These are phyloP conservation scores for Gyrodactylus salaris DNA, from an alignment of 1,140 invertebrate genomes.

Conservation along the genomic window DNA sequence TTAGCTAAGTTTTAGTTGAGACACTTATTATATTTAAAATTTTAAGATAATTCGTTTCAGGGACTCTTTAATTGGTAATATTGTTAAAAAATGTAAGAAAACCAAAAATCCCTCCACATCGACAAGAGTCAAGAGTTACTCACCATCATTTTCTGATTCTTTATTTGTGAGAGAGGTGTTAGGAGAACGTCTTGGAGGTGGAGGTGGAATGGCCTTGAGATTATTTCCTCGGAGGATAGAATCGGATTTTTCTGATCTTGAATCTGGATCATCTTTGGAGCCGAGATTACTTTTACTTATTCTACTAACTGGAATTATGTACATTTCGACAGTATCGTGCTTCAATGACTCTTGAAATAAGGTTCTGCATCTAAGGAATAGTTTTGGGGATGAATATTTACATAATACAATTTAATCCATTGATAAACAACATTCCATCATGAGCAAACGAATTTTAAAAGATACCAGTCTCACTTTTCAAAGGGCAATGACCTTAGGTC, in stretches of 20 bases:
- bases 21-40: no score
- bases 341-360: background rate
- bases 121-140: no score
- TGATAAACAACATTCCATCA: no score
- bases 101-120: no score
- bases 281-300: background rate
- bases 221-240: no score
- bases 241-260: background rate
- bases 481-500: background rate
- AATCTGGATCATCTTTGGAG: background rate
- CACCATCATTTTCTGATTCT: background rate
- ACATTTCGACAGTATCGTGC: background rate
- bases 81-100: no score
- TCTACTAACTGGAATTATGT: background rate
- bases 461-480: slow-evolving; percentile 1
- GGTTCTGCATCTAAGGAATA: background rate
- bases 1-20: no score
- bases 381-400: no score
- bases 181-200: slow-evolving; percentile 2
- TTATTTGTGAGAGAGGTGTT: background rate
- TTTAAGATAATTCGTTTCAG: no score
- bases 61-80: no score
- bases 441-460: background rate
- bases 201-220: slow-evolving; percentile 1
- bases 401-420: no score